Conservation (phyloP, 2,113 vertebrate genomes). For the Chamaetylas fuelleborni region DNA sequence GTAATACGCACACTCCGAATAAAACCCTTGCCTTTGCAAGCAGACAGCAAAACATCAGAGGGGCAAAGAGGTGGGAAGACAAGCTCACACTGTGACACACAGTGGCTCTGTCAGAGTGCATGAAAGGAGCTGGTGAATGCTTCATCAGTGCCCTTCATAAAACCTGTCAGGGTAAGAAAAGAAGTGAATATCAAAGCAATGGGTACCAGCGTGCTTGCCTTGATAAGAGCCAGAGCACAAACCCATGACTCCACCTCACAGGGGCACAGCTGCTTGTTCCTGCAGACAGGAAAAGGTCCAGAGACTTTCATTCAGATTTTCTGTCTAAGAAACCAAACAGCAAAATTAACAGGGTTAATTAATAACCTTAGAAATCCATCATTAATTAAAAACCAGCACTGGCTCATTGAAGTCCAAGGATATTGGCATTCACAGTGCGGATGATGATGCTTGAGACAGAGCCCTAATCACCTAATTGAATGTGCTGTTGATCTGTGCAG, state of each 20-base stretch:
- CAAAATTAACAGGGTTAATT: background rate
- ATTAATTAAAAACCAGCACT: background rate
- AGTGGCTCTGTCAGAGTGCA: background rate
- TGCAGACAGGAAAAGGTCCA: background rate
- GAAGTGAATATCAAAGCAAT: background rate
- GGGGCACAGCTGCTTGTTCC: background rate
- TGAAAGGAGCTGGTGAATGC: background rate
- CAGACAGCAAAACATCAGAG: constrained; percentile 1
- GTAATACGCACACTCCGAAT: background rate
- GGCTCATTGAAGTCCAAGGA: background rate
- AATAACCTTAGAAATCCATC: background rate
- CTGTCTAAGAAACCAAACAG: background rate
- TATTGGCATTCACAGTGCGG: background rate
- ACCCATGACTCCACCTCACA: background rate
- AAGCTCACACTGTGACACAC: background rate
- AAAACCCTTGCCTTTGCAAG: background rate
- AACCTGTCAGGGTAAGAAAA: constrained; percentile 2
- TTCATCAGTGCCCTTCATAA: background rate
- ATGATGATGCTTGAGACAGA: background rate
- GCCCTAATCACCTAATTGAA: background rate
- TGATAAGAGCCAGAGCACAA: background rate
- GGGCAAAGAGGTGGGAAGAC: background rate
- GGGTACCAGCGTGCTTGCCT: background rate
- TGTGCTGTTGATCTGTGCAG: accelerated
- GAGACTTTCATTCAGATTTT: background rate